These are phyloP conservation scores for Peromyscus melanophrys DNA, from an alignment of 2,797 vertebrate genomes.

Conservation along the genomic window DNA sequence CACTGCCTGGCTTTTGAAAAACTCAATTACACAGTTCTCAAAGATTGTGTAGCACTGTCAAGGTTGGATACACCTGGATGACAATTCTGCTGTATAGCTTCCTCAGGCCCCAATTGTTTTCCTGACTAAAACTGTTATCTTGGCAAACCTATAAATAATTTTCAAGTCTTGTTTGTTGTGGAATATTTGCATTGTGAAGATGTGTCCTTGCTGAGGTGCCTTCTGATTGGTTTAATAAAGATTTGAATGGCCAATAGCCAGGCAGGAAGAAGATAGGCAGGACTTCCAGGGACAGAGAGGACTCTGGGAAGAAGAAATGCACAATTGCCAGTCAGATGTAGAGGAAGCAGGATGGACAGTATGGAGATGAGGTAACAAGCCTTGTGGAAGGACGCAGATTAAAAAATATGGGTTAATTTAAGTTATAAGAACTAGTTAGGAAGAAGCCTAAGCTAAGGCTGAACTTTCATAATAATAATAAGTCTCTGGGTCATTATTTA, in stretches of 20 bases:
- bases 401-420: neutral
- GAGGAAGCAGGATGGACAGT: neutral
- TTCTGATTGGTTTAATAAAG: neutral
- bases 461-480: neutral
- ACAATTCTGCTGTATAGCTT: constrained; percentile 27
- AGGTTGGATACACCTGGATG: neutral
- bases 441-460: neutral
- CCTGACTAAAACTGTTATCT: constrained; percentile 41
- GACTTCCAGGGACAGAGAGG: neutral
- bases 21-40: neutral
- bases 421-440: neutral
- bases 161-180: neutral
- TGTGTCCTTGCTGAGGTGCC: neutral
- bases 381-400: neutral
- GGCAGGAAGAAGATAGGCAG: neutral
- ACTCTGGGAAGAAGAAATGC: neutral
- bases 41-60: neutral
- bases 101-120: neutral
- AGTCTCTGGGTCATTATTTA: neutral
- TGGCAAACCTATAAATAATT: constrained; percentile 42
- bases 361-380: neutral
- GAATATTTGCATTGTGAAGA: neutral
- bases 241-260: neutral
- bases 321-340: neutral
- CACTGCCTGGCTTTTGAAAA: neutral